Conservation (phyloP, 2,113 vertebrate species). For the Perca schrenkii region DNA sequence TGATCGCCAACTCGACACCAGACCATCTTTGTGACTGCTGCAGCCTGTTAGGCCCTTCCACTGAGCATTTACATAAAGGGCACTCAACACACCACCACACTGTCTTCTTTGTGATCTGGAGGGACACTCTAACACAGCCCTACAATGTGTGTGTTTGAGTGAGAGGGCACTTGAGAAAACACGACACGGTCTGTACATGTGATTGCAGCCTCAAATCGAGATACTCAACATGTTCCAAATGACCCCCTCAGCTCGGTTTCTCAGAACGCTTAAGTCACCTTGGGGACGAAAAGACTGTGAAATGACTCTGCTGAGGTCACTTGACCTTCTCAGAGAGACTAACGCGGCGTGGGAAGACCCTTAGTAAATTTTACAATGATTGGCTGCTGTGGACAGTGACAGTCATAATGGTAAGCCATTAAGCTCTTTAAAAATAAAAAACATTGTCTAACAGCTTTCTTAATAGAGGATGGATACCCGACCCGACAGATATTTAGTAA, state of each 20-base stretch:
- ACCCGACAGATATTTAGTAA: too few relatives aligned
- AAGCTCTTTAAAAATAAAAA: constrained; percentile 11
- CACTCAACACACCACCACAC: constrained; percentile 60
- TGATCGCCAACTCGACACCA: constrained; percentile 54
- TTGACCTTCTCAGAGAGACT: constrained; percentile 59
- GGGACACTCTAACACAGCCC: constrained; percentile 64
- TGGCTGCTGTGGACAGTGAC: constrained; percentile 46
- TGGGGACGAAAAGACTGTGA: constrained; percentile 71
- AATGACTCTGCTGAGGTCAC: constrained; percentile 68
- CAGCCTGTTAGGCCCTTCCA: constrained; percentile 69
- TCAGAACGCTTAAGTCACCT: constrained; percentile 60
- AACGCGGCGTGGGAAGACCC: constrained; percentile 38
- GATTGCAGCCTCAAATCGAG: constrained; percentile 68
- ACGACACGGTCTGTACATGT: constrained; percentile 54
- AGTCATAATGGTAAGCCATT: constrained; percentile 6
- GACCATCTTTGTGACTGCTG: constrained; percentile 55
- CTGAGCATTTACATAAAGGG: constrained; percentile 73
- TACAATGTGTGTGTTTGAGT: constrained; percentile 56
- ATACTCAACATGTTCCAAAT: constrained; percentile 63
- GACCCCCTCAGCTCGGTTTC: constrained; percentile 55
- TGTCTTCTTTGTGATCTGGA: constrained; percentile 57
- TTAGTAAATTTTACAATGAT: constrained; percentile 38
- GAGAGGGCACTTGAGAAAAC: constrained; percentile 70
- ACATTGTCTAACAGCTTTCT: constrained; percentile 2
- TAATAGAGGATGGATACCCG: background rate